Base-by-base conservation (phyloP, 1,140 invertebrate genomes). In the Heterodera schachtii region DNA sequence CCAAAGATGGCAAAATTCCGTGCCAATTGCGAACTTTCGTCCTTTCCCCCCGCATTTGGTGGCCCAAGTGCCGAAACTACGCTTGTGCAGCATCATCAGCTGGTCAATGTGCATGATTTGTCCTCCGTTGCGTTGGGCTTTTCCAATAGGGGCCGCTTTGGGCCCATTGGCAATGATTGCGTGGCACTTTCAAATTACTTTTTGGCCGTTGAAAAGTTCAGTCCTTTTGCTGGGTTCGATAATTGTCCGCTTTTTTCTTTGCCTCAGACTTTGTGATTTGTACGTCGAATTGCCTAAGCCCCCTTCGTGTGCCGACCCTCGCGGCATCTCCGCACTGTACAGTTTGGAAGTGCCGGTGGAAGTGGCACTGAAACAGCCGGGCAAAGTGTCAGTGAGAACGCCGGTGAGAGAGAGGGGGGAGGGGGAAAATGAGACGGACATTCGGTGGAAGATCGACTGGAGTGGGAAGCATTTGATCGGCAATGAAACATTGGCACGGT, bases 261-360 rank as follows among this genome's bases (percentile, higher is more conserved):
- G 11, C 41, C 41, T 70, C 9, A 70, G 67, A 31, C 41, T 70
- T 8, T 70, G 67, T 11, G 67, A 70, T n/a, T 9, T 70, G 67
- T 70, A 31, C 67, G 67, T 70, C 9, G 67, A 70, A 9, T 70
- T 21, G 11, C 67, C 67, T 11, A 11, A 13, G 11, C 41, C 67
- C 2, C n/a, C 5, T n/a, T 43, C 67, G 67, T 31, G 21, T 11
- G n/a, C 31, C 31, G 31, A 21, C 9, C 9, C 21, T 9, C 11
- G 67, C 21, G n/a, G 21, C n/a, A 70, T 70, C 41, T 70, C 21
- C 67, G 5, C 21, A 9, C 3, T 43, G 67, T 70, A 43, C 52
- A 70, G 67, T 70, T 19, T 70, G 67, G 67, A 70, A 11, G 67
- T 70, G 67, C 67, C 67, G 67, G 67, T 70, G 67, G 67, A 70